These are phyloP conservation scores for Columbina picui DNA, from an alignment of 2,113 vertebrate species.

Conservation along the genomic window DNA sequence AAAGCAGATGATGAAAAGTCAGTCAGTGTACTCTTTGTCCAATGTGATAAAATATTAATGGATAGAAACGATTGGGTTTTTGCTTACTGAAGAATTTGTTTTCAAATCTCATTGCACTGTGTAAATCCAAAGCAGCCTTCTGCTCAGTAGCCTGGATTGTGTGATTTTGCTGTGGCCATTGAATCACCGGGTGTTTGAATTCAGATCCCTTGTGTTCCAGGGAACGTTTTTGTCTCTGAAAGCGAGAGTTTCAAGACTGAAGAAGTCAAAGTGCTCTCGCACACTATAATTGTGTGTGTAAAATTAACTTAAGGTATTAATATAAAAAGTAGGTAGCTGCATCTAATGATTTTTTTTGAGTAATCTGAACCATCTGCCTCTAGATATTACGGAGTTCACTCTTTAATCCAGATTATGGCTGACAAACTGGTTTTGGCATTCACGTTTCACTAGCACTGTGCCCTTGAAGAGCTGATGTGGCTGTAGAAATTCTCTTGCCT, in stretches of 20 bases:
- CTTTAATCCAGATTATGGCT: constrained; percentile 96
- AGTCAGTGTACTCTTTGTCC: not conserved
- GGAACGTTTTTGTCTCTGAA: not conserved
- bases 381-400: constrained; percentile 78
- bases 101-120: not conserved
- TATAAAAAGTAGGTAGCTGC: constrained; percentile 71
- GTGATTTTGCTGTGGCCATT: not conserved
- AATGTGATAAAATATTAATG: not conserved
- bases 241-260: not conserved
- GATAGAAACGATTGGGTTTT: not conserved
- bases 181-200: not conserved
- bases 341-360: constrained; percentile 71
- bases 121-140: not conserved
- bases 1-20: not conserved
- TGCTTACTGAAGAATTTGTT: constrained; percentile 14
- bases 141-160: not conserved
- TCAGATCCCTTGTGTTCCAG: not conserved
- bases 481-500: constrained; percentile 72
- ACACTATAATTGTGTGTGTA: not conserved
- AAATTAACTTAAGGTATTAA: constrained; percentile 78
- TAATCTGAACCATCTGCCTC: constrained; percentile 93
- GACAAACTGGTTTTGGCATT: constrained; percentile 79
- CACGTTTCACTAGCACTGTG: constrained; percentile 76
- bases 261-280: not conserved
- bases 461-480: constrained; percentile 81